A percentile compares a stretch with the other conserved stretches of the same genome.
These are phyloP conservation scores for Pteronura brasiliensis DNA, from an alignment of 2,113 vertebrate species.

Conservation along the genomic window DNA sequence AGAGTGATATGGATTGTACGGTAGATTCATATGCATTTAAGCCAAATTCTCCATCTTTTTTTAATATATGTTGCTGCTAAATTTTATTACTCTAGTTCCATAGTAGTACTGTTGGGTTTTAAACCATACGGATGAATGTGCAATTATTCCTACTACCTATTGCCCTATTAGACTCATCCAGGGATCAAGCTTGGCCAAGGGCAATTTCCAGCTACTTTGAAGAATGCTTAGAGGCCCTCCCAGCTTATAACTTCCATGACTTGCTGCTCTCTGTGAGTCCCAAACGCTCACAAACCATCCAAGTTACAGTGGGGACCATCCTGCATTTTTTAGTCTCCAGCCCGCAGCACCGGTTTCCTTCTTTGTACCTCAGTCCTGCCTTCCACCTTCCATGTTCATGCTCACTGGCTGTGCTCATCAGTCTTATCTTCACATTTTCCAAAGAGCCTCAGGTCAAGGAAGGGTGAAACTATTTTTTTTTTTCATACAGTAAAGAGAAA, in stretches of 20 bases:
- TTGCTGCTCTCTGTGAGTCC: background rate
- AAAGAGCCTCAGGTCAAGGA: background rate
- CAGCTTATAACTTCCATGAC: background rate
- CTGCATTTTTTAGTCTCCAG: background rate
- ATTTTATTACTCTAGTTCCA: background rate
- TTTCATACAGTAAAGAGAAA: background rate
- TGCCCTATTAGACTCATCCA: background rate
- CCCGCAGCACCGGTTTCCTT: background rate
- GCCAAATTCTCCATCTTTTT: background rate
- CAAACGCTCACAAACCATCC: background rate
- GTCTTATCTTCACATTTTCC: background rate
- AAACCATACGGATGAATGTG: background rate
- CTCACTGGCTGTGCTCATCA: background rate
- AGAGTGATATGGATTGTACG: background rate
- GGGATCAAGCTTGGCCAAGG: background rate
- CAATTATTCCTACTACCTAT: background rate
- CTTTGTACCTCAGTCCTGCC: background rate
- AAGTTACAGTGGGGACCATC: no score
- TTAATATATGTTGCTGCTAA: background rate
- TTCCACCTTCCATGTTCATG: no score
- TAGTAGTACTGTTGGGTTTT: background rate
- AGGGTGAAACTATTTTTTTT: background rate
- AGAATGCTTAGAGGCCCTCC: background rate
- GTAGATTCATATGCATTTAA: background rate
- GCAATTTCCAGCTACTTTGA: background rate